Conservation (phyloP, 2,113 vertebrate species). For the Otus sunia region DNA sequence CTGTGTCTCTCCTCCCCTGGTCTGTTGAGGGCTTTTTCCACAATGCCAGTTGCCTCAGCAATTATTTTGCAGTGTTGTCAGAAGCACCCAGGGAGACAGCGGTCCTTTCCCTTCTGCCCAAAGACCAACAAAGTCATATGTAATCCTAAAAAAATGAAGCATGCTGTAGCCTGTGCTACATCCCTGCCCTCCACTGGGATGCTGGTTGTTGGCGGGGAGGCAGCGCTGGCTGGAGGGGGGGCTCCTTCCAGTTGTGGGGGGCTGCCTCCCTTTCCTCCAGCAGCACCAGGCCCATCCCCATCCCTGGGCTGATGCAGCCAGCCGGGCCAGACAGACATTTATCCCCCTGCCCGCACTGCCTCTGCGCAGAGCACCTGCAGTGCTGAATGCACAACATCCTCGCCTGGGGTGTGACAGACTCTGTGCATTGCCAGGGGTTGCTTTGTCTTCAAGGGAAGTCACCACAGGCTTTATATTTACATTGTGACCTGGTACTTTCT, state of each 20-base stretch:
- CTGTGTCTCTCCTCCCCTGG: not conserved
- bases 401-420: not conserved
- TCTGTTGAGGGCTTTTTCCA: not conserved
- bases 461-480: not conserved
- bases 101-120: not conserved
- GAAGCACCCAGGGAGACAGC: not conserved
- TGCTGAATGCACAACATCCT: accelerated
- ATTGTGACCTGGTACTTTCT: not conserved
- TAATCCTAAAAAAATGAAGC: not conserved
- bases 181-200: not conserved
- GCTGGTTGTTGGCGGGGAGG: not conserved
- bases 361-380: not conserved
- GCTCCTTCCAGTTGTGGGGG: accelerated
- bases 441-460: too few relatives aligned
- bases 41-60: not conserved
- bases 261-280: not conserved
- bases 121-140: accelerated
- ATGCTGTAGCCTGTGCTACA: accelerated
- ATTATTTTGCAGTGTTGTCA: not conserved
- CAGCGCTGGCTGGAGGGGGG: too few relatives aligned
- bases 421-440: not conserved
- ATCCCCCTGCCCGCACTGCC: not conserved
- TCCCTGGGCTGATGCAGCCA: not conserved
- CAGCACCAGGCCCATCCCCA: accelerated
- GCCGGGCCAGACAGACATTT: accelerated